Percentiles rank a stretch among this genome's conserved stretches.
Evolutionary conservation across 2,888 invertebrate species (phyloP).

Genomic region (Cyrtodaria siliqua): DNA sequence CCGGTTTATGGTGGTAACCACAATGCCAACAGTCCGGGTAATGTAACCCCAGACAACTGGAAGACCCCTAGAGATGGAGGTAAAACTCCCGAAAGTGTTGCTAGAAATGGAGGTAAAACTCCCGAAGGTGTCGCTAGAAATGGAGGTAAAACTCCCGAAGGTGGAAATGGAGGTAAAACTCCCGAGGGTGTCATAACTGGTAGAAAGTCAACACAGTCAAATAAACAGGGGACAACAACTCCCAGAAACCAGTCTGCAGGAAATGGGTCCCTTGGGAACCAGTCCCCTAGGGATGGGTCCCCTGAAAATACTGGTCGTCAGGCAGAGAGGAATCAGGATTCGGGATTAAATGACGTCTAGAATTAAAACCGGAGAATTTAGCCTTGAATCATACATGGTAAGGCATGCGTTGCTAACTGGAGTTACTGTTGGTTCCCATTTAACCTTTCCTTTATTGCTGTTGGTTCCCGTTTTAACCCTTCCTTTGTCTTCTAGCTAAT

Average conservation of each 20-base stretch:
- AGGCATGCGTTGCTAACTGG: not conserved
- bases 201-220: constrained; percentile 21
- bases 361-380: not conserved
- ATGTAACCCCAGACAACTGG: constrained; percentile 62
- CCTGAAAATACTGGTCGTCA: constrained; percentile 8
- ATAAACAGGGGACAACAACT: constrained; percentile 18
- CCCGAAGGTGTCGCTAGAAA: constrained; percentile 32
- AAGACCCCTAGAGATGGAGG: constrained; percentile 37
- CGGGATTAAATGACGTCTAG: constrained; percentile 54
- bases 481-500: too few species aligned
- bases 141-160: constrained; percentile 41
- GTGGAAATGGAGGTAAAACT: constrained; percentile 25
- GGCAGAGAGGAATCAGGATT: constrained; percentile 28
- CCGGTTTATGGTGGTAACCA: constrained; percentile 25
- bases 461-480: too few species aligned
- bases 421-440: too few species aligned
- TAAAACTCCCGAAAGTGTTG: constrained; percentile 43
- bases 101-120: constrained; percentile 32
- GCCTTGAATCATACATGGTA: not conserved
- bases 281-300: constrained; percentile 20
- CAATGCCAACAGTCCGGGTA: constrained; percentile 38
- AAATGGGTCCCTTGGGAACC: constrained; percentile 6
- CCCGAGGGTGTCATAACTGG: constrained; percentile 32
- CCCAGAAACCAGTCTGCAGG: constrained; percentile 16
- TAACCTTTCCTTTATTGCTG: too few species aligned